A percentile compares a stretch with the other conserved stretches of the same genome.
Conservation (phyloP, 1,140 invertebrate genomes). For the Ceratoteleas bidentatus region DNA sequence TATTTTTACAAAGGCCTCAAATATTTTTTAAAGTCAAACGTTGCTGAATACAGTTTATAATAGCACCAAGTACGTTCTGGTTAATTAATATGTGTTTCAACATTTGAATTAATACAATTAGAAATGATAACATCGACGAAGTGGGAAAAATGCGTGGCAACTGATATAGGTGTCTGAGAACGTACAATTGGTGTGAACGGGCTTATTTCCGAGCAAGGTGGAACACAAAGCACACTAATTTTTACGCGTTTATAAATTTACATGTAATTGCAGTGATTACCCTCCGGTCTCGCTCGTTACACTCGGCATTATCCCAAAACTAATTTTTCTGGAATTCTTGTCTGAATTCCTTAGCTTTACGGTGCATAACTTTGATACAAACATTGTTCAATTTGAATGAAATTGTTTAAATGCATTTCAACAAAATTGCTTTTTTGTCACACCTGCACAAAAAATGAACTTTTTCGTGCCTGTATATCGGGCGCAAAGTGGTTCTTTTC, state of each 20-base stretch:
- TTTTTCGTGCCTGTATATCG: too few species aligned
- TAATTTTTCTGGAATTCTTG: neutral
- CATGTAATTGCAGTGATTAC: neutral
- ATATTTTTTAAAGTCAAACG: neutral
- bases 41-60: slow-evolving; percentile 23
- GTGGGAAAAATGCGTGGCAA: neutral
- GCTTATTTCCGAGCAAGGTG: neutral
- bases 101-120: slow-evolving; percentile 1
- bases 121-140: slow-evolving; percentile 9
- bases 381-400: too few species aligned
- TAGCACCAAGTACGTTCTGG: slow-evolving; percentile 15
- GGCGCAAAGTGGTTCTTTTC: too few species aligned
- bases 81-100: slow-evolving; percentile 18
- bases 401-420: too few species aligned
- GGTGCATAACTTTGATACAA: too few species aligned
- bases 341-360: neutral
- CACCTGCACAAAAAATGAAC: too few species aligned
- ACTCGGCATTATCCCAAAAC: neutral
- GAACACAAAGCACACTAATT: neutral
- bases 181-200: slow-evolving; percentile 19
- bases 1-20: too few species aligned
- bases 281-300: neutral
- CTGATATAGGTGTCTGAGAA: neutral
- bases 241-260: slow-evolving; percentile 3
- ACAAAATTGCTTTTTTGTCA: too few species aligned